Conservation (phyloP, 1,140 invertebrate species). For the Drosophila azteca region DNA sequence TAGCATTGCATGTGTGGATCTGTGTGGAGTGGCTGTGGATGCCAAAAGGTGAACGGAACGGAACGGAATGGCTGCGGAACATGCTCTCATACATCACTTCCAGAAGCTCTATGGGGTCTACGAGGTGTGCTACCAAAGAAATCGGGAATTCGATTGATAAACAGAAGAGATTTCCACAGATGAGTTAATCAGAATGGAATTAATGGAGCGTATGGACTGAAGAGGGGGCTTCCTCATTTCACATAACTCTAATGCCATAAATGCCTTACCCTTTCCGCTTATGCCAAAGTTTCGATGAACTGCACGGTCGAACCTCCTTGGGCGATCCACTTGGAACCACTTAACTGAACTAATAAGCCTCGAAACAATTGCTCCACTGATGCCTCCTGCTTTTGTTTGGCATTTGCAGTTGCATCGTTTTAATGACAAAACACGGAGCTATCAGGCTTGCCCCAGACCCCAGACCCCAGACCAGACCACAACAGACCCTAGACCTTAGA, state of each 20-base stretch:
- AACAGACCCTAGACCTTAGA: neutral
- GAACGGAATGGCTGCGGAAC: constrained; percentile 9
- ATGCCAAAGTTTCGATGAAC: neutral
- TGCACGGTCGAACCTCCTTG: constrained; percentile 10
- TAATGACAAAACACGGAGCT: constrained; percentile 69
- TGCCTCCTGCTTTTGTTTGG: constrained; percentile 42
- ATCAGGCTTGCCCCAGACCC: neutral
- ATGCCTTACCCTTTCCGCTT: no score
- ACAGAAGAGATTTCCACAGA: no score
- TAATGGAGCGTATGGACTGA: neutral
- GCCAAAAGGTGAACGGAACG: constrained; percentile 16
- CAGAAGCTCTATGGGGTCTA: constrained; percentile 1
- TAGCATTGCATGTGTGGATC: constrained; percentile 65
- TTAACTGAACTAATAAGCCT: constrained; percentile 61
- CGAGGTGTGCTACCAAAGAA: constrained; percentile 15
- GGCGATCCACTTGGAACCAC: constrained; percentile 28
- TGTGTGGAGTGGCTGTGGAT: constrained; percentile 9
- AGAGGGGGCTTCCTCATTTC: no score
- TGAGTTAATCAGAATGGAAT: neutral
- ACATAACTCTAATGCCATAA: no score
- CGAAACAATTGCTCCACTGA: constrained; percentile 23
- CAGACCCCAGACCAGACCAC: no score
- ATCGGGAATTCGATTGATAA: neutral
- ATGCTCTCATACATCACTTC: constrained; percentile 56
- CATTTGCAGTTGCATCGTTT: constrained; percentile 67